phyloP scores from a whole-genome alignment of 1,140 invertebrate species.

The Diploscapter pachys region DNA sequence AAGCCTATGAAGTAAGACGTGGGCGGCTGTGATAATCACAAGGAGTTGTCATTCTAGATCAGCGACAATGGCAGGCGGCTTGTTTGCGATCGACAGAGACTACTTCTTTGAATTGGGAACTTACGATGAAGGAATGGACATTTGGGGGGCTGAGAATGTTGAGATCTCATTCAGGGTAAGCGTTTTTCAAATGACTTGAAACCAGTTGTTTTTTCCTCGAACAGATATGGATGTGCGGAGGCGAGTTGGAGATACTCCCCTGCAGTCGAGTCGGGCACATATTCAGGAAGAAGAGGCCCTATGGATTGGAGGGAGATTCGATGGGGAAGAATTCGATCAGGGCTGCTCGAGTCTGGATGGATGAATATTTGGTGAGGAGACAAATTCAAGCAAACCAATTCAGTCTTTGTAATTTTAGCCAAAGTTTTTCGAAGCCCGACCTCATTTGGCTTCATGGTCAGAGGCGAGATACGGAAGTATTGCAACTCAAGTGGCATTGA shows the following conservation, averaged over 20 bases:
- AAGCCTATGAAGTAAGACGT: conserved; percentile 68
- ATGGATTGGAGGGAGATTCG: conserved; percentile 74
- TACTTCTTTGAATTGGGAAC: conserved; percentile 86
- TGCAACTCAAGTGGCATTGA: conserved; percentile 71
- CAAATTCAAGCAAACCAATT: background rate
- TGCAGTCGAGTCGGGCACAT: conserved; percentile 91
- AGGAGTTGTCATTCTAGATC: conserved; percentile 74
- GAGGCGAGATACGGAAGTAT: conserved; percentile 66
- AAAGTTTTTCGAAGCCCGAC: conserved; percentile 44
- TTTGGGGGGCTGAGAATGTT: conserved; percentile 73
- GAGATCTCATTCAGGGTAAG: conserved; percentile 81
- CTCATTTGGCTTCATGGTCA: conserved; percentile 19
- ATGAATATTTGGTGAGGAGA: conserved; percentile 67
- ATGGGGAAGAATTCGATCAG: conserved; percentile 81
- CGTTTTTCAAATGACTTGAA: conserved; percentile 11
- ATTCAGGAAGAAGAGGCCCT: conserved; percentile 65
- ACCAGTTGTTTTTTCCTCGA: conserved; percentile 40
- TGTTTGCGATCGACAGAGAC: conserved; percentile 84
- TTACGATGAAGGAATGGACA: conserved; percentile 80
- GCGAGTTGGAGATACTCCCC: conserved; percentile 80
- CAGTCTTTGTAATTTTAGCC: conserved; percentile 28
- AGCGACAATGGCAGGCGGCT: conserved; percentile 89
- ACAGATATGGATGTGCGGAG: conserved; percentile 95
- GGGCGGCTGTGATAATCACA: background rate
- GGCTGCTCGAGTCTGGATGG: conserved; percentile 91